Evolutionary conservation across 92 coral and sea anemone species (phyloP).

Genomic region (Galaxea fascicularis): DNA sequence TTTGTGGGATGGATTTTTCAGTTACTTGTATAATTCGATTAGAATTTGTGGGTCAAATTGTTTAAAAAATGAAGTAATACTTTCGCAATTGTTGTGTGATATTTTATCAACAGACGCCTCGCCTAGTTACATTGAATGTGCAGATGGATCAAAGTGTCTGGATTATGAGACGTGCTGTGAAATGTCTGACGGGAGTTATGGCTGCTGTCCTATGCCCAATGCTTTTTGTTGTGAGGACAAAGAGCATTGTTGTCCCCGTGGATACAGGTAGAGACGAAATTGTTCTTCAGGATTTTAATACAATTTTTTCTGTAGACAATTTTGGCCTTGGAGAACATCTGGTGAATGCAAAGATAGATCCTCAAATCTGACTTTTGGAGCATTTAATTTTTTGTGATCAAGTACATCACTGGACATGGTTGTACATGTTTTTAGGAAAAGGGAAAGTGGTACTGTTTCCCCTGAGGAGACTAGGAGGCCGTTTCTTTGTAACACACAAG

Average conservation of each 20-base stretch:
- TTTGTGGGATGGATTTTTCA: too few species aligned
- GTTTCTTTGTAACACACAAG: too few species aligned
- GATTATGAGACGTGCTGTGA: constrained; percentile 76
- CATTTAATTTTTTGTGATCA: too few species aligned
- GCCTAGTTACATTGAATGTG: constrained; percentile 38
- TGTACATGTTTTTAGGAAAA: too few species aligned
- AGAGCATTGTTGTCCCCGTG: constrained; percentile 83
- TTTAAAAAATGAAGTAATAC: neutral
- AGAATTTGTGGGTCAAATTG: neutral
- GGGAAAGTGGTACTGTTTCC: too few species aligned
- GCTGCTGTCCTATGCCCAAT: constrained; percentile 82
- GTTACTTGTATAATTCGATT: too few species aligned
- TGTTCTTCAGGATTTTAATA: neutral
- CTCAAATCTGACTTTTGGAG: too few species aligned
- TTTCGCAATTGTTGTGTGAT: neutral
- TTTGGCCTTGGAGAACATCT: neutral
- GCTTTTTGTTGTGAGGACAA: constrained; percentile 89
- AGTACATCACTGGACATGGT: too few species aligned
- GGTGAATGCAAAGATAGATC: too few species aligned
- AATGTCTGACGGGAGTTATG: constrained; percentile 55
- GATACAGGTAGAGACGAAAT: constrained; percentile 45
- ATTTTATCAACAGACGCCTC: neutral
- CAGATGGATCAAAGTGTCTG: constrained; percentile 47
- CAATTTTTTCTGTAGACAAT: too few species aligned
- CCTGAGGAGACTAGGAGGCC: too few species aligned